Percentiles rank a stretch among this genome's conserved stretches.
Evolutionary conservation across 2,113 vertebrate species (phyloP).

Genomic region (Polypterus senegalus): DNA sequence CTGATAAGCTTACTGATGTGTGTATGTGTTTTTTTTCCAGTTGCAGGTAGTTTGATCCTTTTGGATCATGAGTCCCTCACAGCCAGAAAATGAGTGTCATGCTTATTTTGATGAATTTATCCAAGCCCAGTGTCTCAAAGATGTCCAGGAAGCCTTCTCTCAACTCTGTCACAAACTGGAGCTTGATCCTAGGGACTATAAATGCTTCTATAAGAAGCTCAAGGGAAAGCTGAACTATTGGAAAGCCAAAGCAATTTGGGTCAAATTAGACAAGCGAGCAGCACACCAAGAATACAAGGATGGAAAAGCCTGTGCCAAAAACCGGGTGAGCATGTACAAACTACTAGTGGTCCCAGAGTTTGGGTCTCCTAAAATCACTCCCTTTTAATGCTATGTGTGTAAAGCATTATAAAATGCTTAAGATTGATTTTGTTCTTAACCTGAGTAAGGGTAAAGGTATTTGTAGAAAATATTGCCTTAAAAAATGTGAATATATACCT

Average conservation of each 20-base stretch:
- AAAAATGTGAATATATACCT: too few relatives aligned
- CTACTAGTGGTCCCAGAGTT: background rate
- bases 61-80: constrained; percentile 33
- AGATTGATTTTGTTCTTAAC: too few relatives aligned
- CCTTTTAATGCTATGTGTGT: too few relatives aligned
- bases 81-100: constrained; percentile 50
- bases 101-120: constrained; percentile 65
- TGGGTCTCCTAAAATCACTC: too few relatives aligned
- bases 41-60: background rate
- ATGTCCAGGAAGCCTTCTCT: constrained; percentile 57
- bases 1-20: too few relatives aligned
- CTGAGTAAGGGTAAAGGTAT: too few relatives aligned
- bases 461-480: too few relatives aligned
- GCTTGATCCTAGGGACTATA: constrained; percentile 49
- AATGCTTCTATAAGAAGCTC: constrained; percentile 59
- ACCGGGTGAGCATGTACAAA: constrained; percentile 51
- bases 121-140: constrained; percentile 57
- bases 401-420: too few relatives aligned
- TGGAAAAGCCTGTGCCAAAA: constrained; percentile 58
- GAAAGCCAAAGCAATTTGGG: constrained; percentile 85
- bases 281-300: constrained; percentile 67
- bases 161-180: constrained; percentile 58
- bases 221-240: constrained; percentile 82
- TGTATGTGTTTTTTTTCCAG: too few relatives aligned
- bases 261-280: constrained; percentile 78